Base-by-base conservation (phyloP, 1,140 invertebrate species). In the Gonioctena quinquepunctata region DNA sequence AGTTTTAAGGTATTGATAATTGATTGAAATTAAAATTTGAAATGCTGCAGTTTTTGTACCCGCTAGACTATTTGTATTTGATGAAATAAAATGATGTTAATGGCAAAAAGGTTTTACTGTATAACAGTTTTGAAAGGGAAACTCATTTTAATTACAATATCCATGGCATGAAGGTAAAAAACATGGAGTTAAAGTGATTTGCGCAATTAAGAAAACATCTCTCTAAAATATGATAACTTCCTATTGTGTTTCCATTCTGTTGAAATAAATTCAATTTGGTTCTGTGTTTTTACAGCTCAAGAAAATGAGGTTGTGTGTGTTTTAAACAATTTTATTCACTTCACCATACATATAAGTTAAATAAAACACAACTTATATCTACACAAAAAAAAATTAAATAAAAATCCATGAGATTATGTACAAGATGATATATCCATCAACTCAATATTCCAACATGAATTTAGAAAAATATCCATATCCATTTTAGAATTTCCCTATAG, bases 271-370 rank as follows among this genome's bases (percentile, higher is more conserved):
- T n/a, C n/a, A n/a, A n/a, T n/a, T n/a, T n/a, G n/a, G n/a, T n/a
- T n/a, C n/a, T n/a, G n/a, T n/a, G n/a, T n/a, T n/a, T n/a, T n/a
- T n/a, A n/a, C n/a, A n/a, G n/a, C n/a, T n/a, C n/a, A n/a, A n/a
- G n/a, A n/a, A n/a, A n/a, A n/a, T n/a, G 4, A 42, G 13, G 16
- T 42, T 42, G 11, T 1, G 13, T n/a, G 16, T 11, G 13, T 42
- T 42, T 42, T 42, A 28, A 72, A 60, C 62, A 28, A 66, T 70
- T 66, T 66, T 69, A 68, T 71, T 74, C 66, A 75, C 22, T 73
- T 70, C 73, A 75, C 73, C 71, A 75, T 73, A 72, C 69, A 67
- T 49, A 66, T 70, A 66, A 67, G 71, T 75, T 73, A 75, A 70
- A 72, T 69, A 67, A 75, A 71, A 67, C 64, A 68, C 49, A 61